These are phyloP conservation scores for Zaprionus kolodkinae DNA, from an alignment of 1,140 invertebrate genomes.

Conservation along the genomic window DNA sequence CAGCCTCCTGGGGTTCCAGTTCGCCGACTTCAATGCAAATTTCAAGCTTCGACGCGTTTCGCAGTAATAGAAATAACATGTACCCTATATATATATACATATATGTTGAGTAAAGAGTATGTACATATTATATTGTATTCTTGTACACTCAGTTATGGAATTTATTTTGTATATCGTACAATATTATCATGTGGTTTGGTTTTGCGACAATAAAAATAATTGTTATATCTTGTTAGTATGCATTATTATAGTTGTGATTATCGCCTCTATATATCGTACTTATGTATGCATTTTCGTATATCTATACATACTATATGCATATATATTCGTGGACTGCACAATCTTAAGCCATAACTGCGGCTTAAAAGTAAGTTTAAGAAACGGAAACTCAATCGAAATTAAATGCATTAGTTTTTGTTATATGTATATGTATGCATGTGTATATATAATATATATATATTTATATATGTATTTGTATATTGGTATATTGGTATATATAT, in stretches of 20 bases:
- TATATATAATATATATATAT: slow-evolving; percentile 21
- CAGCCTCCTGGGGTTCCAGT: slow-evolving; percentile 3
- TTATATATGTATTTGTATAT: slow-evolving; percentile 40
- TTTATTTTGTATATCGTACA: slow-evolving; percentile 42
- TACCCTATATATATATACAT: too few relatives aligned
- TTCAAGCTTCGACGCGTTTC: slow-evolving; percentile 1
- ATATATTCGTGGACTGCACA: slow-evolving; percentile 2
- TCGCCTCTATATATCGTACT: background rate
- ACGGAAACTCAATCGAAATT: slow-evolving; percentile 1
- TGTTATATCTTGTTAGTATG: slow-evolving; percentile 37
- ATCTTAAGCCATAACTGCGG: slow-evolving; percentile 5
- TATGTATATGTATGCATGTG: slow-evolving; percentile 49
- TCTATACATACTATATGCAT: slow-evolving; percentile 1
- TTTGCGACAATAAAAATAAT: slow-evolving; percentile 75
- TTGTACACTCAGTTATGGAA: slow-evolving; percentile 45
- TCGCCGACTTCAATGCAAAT: slow-evolving; percentile 3
- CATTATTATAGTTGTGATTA: background rate
- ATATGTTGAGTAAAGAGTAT: too few relatives aligned
- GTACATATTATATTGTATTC: background rate
- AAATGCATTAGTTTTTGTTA: slow-evolving; percentile 30
- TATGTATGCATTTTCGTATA: slow-evolving; percentile 18
- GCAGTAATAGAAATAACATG: background rate
- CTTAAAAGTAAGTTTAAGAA: slow-evolving; percentile 1
- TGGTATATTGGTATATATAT: slow-evolving; percentile 15
- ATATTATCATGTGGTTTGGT: slow-evolving; percentile 23